Evolutionary conservation across 2,113 vertebrate genomes (phyloP).

Genomic region (Xiphias gladius): DNA sequence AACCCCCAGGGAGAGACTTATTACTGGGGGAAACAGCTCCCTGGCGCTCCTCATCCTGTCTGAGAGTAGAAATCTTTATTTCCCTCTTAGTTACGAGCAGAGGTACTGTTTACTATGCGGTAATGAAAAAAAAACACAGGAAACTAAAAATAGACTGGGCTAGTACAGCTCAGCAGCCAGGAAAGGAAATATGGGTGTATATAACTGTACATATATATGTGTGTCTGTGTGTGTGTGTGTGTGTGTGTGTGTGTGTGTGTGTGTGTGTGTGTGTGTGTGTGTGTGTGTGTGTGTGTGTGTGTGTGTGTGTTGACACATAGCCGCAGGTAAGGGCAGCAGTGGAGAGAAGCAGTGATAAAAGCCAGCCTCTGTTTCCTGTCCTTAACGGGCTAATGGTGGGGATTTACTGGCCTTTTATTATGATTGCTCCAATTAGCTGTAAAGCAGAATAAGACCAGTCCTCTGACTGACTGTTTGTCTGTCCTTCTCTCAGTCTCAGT

Average conservation of each 20-base stretch:
- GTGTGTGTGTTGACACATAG: conserved; percentile 38
- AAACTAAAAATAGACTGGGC: conserved; percentile 67
- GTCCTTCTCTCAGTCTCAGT: conserved; percentile 41
- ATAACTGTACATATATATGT: conserved; percentile 16
- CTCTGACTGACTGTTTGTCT: conserved; percentile 49
- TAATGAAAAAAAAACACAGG: conserved; percentile 64
- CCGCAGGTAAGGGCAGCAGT: conserved; percentile 56
- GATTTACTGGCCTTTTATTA: conserved; percentile 81
- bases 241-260: conserved; percentile 38
- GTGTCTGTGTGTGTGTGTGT: conserved; percentile 30
- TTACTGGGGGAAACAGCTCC: conserved; percentile 55
- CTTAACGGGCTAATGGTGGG: conserved; percentile 72
- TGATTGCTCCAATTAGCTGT: conserved; percentile 77
- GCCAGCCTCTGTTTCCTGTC: conserved; percentile 77
- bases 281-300: conserved; percentile 43
- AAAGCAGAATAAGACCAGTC: conserved; percentile 55
- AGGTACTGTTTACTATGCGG: conserved; percentile 61
- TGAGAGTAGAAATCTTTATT: conserved; percentile 59
- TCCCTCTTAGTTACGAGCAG: conserved; percentile 50
- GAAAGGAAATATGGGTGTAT: conserved; percentile 55
- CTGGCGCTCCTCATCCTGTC: conserved; percentile 50
- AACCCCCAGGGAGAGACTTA: conserved; percentile 49
- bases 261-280: conserved; percentile 39
- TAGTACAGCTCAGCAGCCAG: conserved; percentile 48
- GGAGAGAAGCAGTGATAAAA: conserved; percentile 67